phyloP scores from a whole-genome alignment of 2,888 invertebrate genomes.

The Pharmacophagus antenor region DNA sequence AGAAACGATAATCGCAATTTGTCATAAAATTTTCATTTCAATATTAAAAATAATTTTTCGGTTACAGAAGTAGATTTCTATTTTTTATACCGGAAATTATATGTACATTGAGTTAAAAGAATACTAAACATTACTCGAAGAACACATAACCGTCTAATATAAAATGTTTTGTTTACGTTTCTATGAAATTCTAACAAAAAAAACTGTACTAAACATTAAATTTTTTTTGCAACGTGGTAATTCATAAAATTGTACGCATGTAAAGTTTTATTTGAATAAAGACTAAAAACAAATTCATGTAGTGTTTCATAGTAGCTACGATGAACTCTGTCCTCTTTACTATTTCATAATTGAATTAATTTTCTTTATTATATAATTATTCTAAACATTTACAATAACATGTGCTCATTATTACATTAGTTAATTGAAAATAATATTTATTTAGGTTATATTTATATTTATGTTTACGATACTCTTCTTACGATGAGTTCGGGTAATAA shows the following conservation, averaged over 20 bases:
- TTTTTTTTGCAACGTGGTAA: constrained; percentile 3
- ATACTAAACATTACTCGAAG: constrained; percentile 5
- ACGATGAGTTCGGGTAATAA: neutral
- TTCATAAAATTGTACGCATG: constrained; percentile 3
- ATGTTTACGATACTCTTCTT: neutral
- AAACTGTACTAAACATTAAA: constrained; percentile 2
- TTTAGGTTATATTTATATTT: neutral
- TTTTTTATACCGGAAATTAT: neutral
- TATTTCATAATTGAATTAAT: neutral
- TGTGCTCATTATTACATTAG: neutral
- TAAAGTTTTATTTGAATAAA: constrained; percentile 4
- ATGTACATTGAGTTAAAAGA: neutral
- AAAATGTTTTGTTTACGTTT: constrained; percentile 11
- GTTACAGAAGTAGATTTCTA: neutral
- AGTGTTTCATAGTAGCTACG: constrained; percentile 3
- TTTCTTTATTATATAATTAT: neutral
- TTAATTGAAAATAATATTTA: neutral
- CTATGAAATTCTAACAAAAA: constrained; percentile 2
- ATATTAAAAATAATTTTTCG: neutral
- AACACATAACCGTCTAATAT: neutral
- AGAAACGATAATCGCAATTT: too few relatives aligned
- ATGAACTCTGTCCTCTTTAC: neutral
- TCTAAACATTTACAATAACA: neutral
- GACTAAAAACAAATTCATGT: neutral
- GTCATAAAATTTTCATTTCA: neutral